Base-by-base conservation (phyloP, 1,140 invertebrate genomes). In the Oedothorax gibbosus region DNA sequence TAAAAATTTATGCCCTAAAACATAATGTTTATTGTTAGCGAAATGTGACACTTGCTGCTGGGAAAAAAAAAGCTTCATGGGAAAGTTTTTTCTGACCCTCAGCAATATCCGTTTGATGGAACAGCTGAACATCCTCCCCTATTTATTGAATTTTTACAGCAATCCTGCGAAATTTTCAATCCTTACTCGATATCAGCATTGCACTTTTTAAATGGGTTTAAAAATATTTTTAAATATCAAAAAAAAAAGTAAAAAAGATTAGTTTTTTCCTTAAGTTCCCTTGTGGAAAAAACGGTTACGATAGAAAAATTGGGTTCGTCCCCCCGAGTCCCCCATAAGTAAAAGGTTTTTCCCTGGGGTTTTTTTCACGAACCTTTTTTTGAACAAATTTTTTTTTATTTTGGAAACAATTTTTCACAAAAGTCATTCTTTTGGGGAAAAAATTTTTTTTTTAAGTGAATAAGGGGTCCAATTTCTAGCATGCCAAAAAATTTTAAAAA, bases 81-180 rank as follows among this genome's bases (percentile, higher is more conserved):
- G 8, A n/a, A 65, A 3, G 51, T n/a, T 6, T 71, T 49, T 20
- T 87, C 89, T 88, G 89, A 94, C n/a, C 93, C 90, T 93, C 94
- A 2, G 97, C 94, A 83, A 99, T 94, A 90, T 99, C 98, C 88
- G 96, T 95, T 90, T 96, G 79, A 99, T 90, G 15, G 96, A 98
- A 89, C 97, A 95, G 89, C 95, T 93, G 89, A 99, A 98, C 92
- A 98, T 96, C 92, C 94, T 95, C 90, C 99, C 98, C 99, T 90
- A 87, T 96, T 95, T 49, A 99, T 94, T 86, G 96, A 93, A 53
- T 98, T 98, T 97, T 89, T 98, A 96, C 64, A 99, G 90, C 86
- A 99, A 90, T 99, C 97, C 89, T 92, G 88, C 6, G 51, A 69
- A n/a, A 50, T 8, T 50, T 50, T 15, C 2, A n/a, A n/a, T n/a